Base-by-base conservation (phyloP, 53 echinoderm and acorn worm genomes). In the Henricia sp. region DNA sequence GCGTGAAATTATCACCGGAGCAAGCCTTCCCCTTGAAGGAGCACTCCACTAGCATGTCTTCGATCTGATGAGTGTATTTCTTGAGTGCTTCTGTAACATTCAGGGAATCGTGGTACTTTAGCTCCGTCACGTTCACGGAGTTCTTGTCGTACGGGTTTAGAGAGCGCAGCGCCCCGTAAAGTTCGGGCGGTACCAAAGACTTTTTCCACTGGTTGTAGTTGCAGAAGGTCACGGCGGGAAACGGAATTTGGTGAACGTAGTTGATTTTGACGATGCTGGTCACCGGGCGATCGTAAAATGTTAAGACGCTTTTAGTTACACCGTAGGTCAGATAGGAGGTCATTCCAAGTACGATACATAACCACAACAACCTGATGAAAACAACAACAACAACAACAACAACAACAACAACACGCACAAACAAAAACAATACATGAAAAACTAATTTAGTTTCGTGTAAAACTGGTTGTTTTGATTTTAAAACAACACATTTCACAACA, bases 171-270 rank as follows among this genome's bases (percentile, higher is more conserved):
- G 80, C 80, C 3, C 24, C 63, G 33, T 32, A 8, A 1, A 64
- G 34, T 17, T 44, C 54, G 17, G 75, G 67, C 14, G 66, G 36
- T n/a, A 91, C 63, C 20, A 28, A 25, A 3, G 91, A 91, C 30
- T 60, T 71, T n/a, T 53, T 88, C 39, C 84, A 77, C 33, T 41
- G 50, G 85, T 92, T 91, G 26, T 83, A 88, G 55, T 91, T 91
- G 60, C 91, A 91, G 19, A 91, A 55, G 1, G 91, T 91, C 12
- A 91, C 72, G 5, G 91, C 87, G 13, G 91, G 91, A 55, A 91
- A 91, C 13, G 29, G 9, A 27, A 91, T 14, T 16, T 68, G 5
- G 1, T 38, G 44, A 0, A 76, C 76, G 63, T 91, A 67, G 35
- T 82, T 83, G 55, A 91, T 68, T 37, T 43, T 75, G 26, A 91